Evolutionary conservation across 2,113 vertebrate species (phyloP).

Genomic region (Phylloscopus whistleri): DNA sequence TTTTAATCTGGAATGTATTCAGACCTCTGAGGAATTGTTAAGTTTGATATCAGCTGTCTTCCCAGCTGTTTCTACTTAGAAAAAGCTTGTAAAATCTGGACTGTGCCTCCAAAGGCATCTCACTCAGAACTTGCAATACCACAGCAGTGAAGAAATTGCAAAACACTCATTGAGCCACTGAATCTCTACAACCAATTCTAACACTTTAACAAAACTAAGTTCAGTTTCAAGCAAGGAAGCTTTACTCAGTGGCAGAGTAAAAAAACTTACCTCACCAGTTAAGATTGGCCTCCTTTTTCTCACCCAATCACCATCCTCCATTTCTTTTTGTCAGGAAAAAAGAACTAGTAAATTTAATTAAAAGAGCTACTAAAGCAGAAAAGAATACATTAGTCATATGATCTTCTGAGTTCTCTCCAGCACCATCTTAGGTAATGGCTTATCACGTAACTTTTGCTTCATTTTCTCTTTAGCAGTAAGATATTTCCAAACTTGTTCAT

Average conservation of each 20-base stretch:
- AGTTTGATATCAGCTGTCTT: constrained; percentile 8
- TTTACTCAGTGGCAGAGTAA: background rate
- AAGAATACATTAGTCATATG: constrained; percentile 41
- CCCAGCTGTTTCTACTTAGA: background rate
- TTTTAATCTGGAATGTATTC: background rate
- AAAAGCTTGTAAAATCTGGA: background rate
- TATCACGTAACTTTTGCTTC: constrained; percentile 61
- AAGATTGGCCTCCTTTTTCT: background rate
- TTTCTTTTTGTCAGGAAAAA: background rate
- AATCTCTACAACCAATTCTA: background rate
- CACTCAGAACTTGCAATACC: background rate
- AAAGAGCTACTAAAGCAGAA: constrained; percentile 66
- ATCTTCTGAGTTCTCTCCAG: constrained; percentile 41
- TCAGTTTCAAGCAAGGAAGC: background rate
- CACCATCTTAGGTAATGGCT: constrained; percentile 31
- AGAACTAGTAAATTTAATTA: constrained; percentile 59
- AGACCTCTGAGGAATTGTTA: background rate
- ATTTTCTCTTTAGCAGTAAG: constrained; percentile 67
- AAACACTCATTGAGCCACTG: background rate
- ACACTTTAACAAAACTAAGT: background rate
- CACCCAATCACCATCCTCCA: background rate
- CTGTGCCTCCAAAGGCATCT: background rate
- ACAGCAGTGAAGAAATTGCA: background rate
- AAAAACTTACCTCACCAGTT: background rate
- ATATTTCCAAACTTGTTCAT: constrained; percentile 57